Percentiles rank a stretch among this genome's conserved stretches.
Evolutionary conservation across 1,140 invertebrate species (phyloP).

Genomic region (Cyclargus thomasi): DNA sequence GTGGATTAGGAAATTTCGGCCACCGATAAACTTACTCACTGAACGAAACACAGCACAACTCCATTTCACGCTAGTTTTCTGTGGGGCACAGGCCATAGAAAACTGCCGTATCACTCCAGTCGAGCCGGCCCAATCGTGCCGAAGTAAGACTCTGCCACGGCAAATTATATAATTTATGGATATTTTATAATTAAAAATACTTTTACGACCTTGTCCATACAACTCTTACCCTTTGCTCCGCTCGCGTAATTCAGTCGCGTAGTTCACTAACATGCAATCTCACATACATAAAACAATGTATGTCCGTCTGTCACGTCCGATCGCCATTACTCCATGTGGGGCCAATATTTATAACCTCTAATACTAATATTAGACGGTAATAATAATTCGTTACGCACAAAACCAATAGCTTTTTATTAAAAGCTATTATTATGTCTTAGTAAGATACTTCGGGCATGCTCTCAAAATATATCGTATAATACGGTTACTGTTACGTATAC

Average conservation of each 20-base stretch:
- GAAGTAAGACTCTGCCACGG: too few species aligned
- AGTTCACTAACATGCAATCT: slow-evolving; percentile 45
- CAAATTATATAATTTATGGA: too few species aligned
- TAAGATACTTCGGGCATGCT: neutral
- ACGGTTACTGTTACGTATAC: neutral
- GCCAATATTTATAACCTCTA: slow-evolving; percentile 23
- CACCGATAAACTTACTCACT: too few species aligned
- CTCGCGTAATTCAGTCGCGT: slow-evolving; percentile 64
- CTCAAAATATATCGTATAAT: too few species aligned
- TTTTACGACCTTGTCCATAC: slow-evolving; percentile 26
- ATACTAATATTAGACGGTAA: neutral
- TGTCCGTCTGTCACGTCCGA: slow-evolving; percentile 37
- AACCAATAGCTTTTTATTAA: slow-evolving; percentile 14
- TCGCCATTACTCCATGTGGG: slow-evolving; percentile 38
- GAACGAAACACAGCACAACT: too few species aligned
- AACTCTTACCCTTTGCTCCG: slow-evolving; percentile 24
- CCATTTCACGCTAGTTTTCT: too few species aligned
- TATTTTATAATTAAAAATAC: too few species aligned
- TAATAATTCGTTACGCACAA: neutral
- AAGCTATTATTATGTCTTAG: neutral
- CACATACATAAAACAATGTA: slow-evolving; percentile 41
- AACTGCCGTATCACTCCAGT: too few species aligned
- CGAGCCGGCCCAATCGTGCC: too few species aligned
- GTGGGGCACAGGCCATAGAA: too few species aligned
- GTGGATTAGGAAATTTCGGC: too few species aligned